Evolutionary conservation across 2,113 vertebrate species (phyloP), one percentile per base, ranked within the genome.

Genomic region (Abramis brama): DNA sequence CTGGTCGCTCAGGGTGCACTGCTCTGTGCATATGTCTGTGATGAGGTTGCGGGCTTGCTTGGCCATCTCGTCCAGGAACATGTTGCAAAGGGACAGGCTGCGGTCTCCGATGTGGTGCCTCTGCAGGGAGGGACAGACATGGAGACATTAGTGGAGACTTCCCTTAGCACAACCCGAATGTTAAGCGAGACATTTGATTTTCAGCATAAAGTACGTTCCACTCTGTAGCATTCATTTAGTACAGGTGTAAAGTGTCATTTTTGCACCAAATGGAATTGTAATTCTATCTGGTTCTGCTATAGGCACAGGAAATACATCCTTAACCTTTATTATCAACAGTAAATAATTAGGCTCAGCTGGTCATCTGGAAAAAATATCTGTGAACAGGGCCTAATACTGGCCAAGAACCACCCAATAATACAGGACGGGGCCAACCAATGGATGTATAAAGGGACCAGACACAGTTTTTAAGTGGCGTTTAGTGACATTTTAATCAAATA

Each of bases 21-120:
- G 98, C 74, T 99, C 98, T 68, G 98, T 99, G 93, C 98, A 99
- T 94, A 99, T 99, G 90, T 99, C 98, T 13, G 98, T 99, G 92
- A 99, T 99, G 85, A 99, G 97, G 93, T 99, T 99, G 76, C 98
- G 93, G 88, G 98, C 98, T 89, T 99, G 98, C 83, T 99, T 99
- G 15, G 98, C 98, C 98, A 99, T 99, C 94, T 99, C 98, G 87
- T 99, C 98, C 93, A 99, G 92, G 92, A 99, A 99, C 98, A 99
- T 99, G 95, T 99, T 99, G 91, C 98, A 99, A 88, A 99, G 91
- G 6, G 98, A 99, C 68, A 99, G 96, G 88, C 98, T 99, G 13
- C 98, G 98, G 79, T 99, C 98, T 11, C 98, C 97, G 90, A 99
- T 99, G 89, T 99, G 98, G 93, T 99, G 98, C 57, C 98, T 93